Base-by-base conservation (phyloP, 2,797 vertebrate genomes). In the Halcyon badia region DNA sequence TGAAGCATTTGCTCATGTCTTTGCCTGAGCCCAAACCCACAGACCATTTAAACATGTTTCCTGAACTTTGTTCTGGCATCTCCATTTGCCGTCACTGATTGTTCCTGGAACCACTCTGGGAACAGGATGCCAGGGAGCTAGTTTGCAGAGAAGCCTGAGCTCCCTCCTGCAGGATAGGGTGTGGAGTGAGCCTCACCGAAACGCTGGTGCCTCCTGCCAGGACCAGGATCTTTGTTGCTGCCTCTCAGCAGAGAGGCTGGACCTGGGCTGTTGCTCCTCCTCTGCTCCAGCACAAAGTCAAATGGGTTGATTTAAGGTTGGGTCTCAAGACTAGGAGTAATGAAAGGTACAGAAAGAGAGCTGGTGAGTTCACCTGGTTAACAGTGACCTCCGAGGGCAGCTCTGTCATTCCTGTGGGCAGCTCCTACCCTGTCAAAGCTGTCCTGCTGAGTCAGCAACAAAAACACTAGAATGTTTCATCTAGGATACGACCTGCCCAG, bases 1-100 rank as follows among this genome's bases (percentile, higher is more conserved):
- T 11, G 49, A 83, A 52, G 58, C 18, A 7, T 58, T 77, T 69
- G 73, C n/a, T 81, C 11, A 4, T 54, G 82, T 72, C 70, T 69
- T 46, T 84, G 75, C 57, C 61, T 13, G 44, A 90, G 56, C 89
- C 86, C 79, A 64, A 44, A 69, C 65, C 87, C 83, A 41, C 69
- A 84, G 70, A 33, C 62, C 46, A 44, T 57, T 75, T 44, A 73
- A 65, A 82, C 57, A 20, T 0, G 2, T 78, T 78, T 87, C 87
- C 83, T 85, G 87, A 78, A 57, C 79, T 78, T 69, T 22, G 37
- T 82, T 61, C 79, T 78, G 89, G 60, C 66, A 37, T 66, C 48
- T 30, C 75, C 54, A 44, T 21, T 75, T 33, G 54, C 68, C 20
- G 4, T 54, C 2, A 9, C 71, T 48, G 65, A 41, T 65, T 81